These are phyloP conservation scores for Sebastes trivittatus DNA, from an alignment of 2,797 vertebrate species.

Conservation along the genomic window DNA sequence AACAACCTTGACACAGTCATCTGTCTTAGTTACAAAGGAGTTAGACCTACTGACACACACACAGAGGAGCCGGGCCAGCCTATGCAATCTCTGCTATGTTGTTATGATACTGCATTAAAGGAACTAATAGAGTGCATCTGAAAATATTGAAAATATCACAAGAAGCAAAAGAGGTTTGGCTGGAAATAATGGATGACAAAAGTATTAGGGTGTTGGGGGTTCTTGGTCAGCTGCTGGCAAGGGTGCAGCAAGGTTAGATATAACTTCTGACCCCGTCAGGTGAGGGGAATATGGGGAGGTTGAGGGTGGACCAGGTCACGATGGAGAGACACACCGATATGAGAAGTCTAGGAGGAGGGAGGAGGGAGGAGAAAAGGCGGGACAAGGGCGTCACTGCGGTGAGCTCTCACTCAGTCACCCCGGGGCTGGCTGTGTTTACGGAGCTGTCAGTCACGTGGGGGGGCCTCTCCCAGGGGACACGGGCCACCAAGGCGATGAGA, in stretches of 20 bases:
- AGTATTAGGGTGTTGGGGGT: neutral
- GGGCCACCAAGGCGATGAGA: conserved; percentile 71
- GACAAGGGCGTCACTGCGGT: conserved; percentile 43
- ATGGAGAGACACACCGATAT: conserved; percentile 24
- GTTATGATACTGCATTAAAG: conserved; percentile 80
- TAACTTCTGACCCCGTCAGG: conserved; percentile 71
- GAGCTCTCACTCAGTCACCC: conserved; percentile 69
- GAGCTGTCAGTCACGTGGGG: conserved; percentile 80
- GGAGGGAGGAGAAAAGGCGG: conserved; percentile 25
- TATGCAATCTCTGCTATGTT: conserved; percentile 57
- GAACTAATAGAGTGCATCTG: conserved; percentile 72
- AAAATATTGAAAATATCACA: conserved; percentile 71
- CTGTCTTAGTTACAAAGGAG: conserved; percentile 82
- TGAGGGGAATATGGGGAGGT: conserved; percentile 52
- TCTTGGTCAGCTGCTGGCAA: conserved; percentile 50
- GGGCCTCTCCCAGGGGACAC: conserved; percentile 69
- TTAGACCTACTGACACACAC: conserved; percentile 70
- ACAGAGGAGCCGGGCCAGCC: conserved; percentile 51
- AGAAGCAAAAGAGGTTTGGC: conserved; percentile 17
- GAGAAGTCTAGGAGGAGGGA: conserved; percentile 37
- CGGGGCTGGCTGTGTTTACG: conserved; percentile 76
- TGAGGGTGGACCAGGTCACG: conserved; percentile 41
- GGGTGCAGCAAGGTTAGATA: conserved; percentile 58
- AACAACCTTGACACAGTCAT: conserved; percentile 77
- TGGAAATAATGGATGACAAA: conserved; percentile 48